A percentile compares a stretch with the other conserved stretches of the same genome.
Conservation (phyloP, 1,140 invertebrate species). For the Danaus melanippus region DNA sequence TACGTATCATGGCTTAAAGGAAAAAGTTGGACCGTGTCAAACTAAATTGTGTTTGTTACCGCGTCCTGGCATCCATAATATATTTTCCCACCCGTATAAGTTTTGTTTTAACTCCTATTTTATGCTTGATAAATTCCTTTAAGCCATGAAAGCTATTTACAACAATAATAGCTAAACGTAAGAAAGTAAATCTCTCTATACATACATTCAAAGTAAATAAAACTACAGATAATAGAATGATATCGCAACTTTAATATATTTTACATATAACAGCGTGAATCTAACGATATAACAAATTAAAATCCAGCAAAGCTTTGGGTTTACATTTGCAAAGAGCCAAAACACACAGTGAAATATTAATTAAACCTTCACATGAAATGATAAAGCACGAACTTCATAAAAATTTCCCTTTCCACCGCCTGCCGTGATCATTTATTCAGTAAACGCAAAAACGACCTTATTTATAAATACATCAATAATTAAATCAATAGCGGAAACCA, state of each 20-base stretch:
- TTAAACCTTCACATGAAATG: constrained; percentile 41
- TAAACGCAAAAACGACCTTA: constrained; percentile 10
- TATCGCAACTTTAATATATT: too few species aligned
- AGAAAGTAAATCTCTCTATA: too few species aligned
- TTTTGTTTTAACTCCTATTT: too few species aligned
- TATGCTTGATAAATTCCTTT: too few species aligned
- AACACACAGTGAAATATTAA: constrained; percentile 50
- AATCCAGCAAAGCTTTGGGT: constrained; percentile 25
- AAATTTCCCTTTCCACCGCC: constrained; percentile 18
- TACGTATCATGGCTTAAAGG: constrained; percentile 13
- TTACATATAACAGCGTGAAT: constrained; percentile 7
- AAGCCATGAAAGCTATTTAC: too few species aligned
- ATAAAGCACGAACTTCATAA: constrained; percentile 45
- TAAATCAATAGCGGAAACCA: constrained; percentile 11
- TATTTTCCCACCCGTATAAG: constrained; percentile 5
- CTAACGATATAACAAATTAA: constrained; percentile 34
- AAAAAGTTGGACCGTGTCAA: constrained; percentile 15
- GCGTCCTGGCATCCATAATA: constrained; percentile 9
- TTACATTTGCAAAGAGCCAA: constrained; percentile 31
- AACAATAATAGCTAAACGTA: too few species aligned
- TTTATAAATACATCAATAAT: constrained; percentile 12
- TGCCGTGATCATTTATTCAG: constrained; percentile 11
- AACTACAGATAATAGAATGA: too few species aligned
- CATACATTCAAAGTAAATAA: too few species aligned
- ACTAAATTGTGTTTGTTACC: constrained; percentile 14